Evolutionary conservation across 2,888 invertebrate genomes (phyloP), one percentile per base, ranked within the genome.

Genomic region (Drosophila testacea): DNA sequence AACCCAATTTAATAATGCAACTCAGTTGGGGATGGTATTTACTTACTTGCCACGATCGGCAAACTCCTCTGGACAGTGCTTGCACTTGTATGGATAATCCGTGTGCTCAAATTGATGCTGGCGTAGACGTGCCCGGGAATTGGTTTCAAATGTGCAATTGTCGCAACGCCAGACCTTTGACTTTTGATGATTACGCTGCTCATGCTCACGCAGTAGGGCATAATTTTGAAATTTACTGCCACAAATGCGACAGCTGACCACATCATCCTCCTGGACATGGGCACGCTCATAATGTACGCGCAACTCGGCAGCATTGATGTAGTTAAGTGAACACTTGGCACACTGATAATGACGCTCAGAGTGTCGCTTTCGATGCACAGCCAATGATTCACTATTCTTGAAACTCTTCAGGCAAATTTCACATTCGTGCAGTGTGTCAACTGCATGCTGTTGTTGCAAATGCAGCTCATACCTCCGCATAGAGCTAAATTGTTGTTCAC

Each of bases 321-420:
- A 90, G 44, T 83, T 90, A 13, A 81, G 74, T 0, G 90, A 59
- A 38, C 90, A 90, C 44, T 83, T 76, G 11, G 78, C 71, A 42
- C 90, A 90, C 46, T 91, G 90, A 54, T 66, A 81, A 57, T 90
- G 81, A 2, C 90, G 87, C 59, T 90, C 89, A 11, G 87, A 86
- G 32, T 90, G 90, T 0, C 90, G 86, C 39, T 87, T 90, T 1
- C 91, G 83, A 63, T 90, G 90, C 39, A 83, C 69, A 0, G 83
- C 44, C 39, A 90, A 55, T 4, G 78, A 78, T 10, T 82, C 83
- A 11, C 86, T 78, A 11, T 69, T 85, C 55, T 79, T 83, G n/a
- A 90, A 90, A 39, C 65, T 79, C 50, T 88, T 90, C 11, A 70
- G 68, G 38, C 91, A 90, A 4, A 89, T 80, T 57, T 90, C 90